These are phyloP conservation scores for Meloidogyne chitwoodi DNA, from an alignment of 1,140 invertebrate genomes.

Conservation along the genomic window DNA sequence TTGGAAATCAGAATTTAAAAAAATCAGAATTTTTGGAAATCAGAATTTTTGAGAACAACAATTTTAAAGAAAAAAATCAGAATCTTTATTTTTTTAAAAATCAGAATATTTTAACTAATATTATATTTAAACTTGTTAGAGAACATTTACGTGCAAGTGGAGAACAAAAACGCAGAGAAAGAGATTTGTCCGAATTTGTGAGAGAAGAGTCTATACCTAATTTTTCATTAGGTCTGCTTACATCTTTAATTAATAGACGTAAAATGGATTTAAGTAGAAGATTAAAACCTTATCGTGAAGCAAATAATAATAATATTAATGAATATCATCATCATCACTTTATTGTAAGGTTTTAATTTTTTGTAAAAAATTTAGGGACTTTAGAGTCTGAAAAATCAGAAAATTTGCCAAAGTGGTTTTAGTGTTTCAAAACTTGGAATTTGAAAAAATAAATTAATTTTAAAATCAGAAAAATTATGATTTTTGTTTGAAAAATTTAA, in stretches of 20 bases:
- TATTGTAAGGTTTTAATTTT: not conserved
- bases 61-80: no score
- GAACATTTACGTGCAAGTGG: slow-evolving; percentile 22
- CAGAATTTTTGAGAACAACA: no score
- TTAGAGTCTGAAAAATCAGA: not conserved
- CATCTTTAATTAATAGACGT: not conserved
- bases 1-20: no score
- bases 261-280: slow-evolving; percentile 39
- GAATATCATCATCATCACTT: no score
- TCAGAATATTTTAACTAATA: no score
- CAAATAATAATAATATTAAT: no score
- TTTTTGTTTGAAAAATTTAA: no score
- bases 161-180: not conserved
- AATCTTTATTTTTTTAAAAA: no score
- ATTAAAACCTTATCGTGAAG: slow-evolving; percentile 40
- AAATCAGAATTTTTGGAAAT: no score
- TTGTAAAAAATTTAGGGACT: not conserved
- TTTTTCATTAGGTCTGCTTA: slow-evolving; percentile 17
- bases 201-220: slow-evolving; percentile 36
- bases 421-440: not conserved
- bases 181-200: slow-evolving; percentile 35
- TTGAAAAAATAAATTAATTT: not conserved
- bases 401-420: no score
- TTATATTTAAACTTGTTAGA: slow-evolving; percentile 21
- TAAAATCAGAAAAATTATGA: not conserved